Evolutionary conservation across 92 coral and sea anemone species (phyloP), one percentile per base, ranked within the genome.

Genomic region (Plumapathes pennacea): DNA sequence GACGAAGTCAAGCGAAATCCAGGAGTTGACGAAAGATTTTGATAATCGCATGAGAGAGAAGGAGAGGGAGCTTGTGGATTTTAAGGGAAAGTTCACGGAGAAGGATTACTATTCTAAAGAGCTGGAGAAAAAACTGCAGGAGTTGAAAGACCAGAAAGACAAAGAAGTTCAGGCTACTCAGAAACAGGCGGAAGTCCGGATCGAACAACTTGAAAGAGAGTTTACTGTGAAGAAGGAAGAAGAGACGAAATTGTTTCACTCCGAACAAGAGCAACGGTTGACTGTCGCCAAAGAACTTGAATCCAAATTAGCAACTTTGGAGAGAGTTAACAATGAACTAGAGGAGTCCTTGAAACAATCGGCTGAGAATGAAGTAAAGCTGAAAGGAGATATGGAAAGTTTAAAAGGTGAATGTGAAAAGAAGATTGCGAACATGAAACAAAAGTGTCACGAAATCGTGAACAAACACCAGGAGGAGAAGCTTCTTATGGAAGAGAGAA

Each of bases 91-190:
- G 62, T 62, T 87, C 10, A 87, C 86, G 7, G 96, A 87, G 56
- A 84, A 85, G 68, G 96, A 87, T 13, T 87, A 87, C 47, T 87
- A 87, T 53, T 77, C 96, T 7, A 87, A 87, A 48, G 96, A 87
- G 49, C 66, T 87, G 32, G 96, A 87, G 52, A 87, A 87, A 48
- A 79, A 85, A 53, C 72, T 85, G 11, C 85, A 77, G 17, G 80
- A 73, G 53, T 49, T 87, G 51, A 77, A 83, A 69, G 76, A 69
- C 10, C 71, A 72, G 38, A 87, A 82, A 33, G 89, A 87, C 38
- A 71, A 87, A 29, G 89, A 87, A 57, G 53, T 87, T 3, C 80
- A 87, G 20, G 83, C 60, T 4, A 34, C 72, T 39, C 80, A 56
- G 58, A 80, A 72, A 67, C 72, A 83, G 48, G 74, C 71, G 11